A percentile compares a stretch with the other conserved stretches of the same genome.
phyloP scores from a whole-genome alignment of 2,113 vertebrate genomes.

The Galemys pyrenaicus region DNA sequence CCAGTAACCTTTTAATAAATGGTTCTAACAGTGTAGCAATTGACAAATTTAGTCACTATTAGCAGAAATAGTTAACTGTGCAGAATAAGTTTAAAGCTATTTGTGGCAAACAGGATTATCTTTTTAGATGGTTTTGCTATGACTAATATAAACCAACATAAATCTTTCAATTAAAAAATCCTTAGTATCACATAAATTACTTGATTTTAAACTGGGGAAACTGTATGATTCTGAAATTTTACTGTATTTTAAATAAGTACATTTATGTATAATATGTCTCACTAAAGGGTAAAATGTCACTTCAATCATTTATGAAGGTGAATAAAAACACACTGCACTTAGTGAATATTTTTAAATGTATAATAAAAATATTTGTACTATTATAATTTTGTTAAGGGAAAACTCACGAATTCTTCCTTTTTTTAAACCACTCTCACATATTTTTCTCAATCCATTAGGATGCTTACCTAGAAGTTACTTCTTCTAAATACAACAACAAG shows the following conservation, averaged over 20 bases:
- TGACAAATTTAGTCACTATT: constrained; percentile 17
- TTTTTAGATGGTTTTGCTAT: not conserved
- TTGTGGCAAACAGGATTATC: not conserved
- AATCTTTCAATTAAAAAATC: not conserved
- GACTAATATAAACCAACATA: not conserved
- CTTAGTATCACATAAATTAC: not conserved
- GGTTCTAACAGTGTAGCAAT: not conserved
- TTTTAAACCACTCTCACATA: not conserved
- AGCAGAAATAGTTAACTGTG: not conserved
- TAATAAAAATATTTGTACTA: constrained; percentile 1
- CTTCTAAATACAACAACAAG: not conserved
- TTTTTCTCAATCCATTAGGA: constrained; percentile 7
- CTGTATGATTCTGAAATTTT: not conserved
- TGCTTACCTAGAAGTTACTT: not conserved
- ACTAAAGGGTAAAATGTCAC: not conserved
- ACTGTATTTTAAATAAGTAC: not conserved
- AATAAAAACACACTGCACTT: constrained; percentile 14
- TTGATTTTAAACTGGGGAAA: not conserved
- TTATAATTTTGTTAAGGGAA: not conserved
- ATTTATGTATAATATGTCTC: not conserved
- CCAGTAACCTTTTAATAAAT: constrained; percentile 10
- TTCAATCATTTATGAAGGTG: constrained; percentile 16
- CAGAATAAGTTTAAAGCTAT: constrained; percentile 22
- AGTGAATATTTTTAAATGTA: constrained; percentile 3
- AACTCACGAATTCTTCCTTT: not conserved